phyloP scores from a whole-genome alignment of 2,888 invertebrate genomes.

The Chymomyza fuscimana region DNA sequence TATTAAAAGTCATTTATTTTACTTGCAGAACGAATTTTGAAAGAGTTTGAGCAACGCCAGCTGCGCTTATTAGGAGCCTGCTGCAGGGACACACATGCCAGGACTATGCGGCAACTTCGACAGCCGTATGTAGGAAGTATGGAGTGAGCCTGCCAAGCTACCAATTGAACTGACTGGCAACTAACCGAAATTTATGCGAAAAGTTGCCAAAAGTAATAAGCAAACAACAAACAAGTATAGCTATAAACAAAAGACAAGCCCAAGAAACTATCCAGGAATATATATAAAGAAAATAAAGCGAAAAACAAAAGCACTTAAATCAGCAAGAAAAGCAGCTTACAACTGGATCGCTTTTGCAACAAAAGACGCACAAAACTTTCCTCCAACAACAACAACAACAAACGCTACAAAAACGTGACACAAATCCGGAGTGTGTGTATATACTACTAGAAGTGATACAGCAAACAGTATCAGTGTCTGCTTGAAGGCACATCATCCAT shows the following conservation, averaged over 20 bases:
- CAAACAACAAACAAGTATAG: constrained; percentile 34
- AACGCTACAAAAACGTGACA: not conserved
- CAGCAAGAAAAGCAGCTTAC: constrained; percentile 38
- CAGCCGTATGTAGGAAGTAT: no score
- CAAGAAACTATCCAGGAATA: constrained; percentile 39
- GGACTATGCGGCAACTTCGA: constrained; percentile 11
- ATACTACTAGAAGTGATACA: constrained; percentile 13
- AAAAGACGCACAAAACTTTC: not conserved
- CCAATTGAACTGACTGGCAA: constrained; percentile 52
- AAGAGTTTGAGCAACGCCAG: not conserved
- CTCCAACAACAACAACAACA: not conserved
- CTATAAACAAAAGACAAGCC: constrained; percentile 49
- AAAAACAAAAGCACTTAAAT: constrained; percentile 63
- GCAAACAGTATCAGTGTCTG: constrained; percentile 36
- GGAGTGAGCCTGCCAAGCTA: constrained; percentile 41
- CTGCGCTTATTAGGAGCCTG: constrained; percentile 46
- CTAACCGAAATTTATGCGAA: constrained; percentile 66
- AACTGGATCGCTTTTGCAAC: not conserved
- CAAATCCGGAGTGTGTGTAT: not conserved
- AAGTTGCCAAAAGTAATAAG: constrained; percentile 64
- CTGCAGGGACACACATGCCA: constrained; percentile 45
- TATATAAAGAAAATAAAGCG: constrained; percentile 9
- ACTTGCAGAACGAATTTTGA: constrained; percentile 33
- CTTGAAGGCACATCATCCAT: constrained; percentile 22
- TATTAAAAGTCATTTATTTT: constrained; percentile 52